These are phyloP conservation scores for Nothoprocta pentlandii DNA, from an alignment of 2,113 vertebrate species.

Conservation along the genomic window DNA sequence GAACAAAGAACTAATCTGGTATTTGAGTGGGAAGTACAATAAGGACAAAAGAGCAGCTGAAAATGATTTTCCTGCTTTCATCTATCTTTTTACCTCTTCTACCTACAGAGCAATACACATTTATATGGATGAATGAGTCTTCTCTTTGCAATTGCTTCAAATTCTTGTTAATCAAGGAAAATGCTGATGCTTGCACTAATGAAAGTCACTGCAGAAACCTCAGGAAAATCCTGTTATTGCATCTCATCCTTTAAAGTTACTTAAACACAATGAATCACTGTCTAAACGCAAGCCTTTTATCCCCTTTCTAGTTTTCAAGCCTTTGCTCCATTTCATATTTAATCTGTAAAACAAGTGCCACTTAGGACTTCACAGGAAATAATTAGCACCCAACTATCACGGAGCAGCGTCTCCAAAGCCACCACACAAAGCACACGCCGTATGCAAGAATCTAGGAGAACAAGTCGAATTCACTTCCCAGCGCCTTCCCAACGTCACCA, in stretches of 20 bases:
- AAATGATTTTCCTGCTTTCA: background rate
- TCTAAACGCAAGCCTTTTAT: background rate
- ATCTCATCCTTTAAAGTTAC: background rate
- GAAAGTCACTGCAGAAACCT: background rate
- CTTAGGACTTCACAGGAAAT: background rate
- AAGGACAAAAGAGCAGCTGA: background rate
- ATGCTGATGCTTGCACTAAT: background rate
- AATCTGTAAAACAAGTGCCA: background rate
- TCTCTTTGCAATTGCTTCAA: background rate
- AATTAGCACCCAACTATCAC: rapidly evolving
- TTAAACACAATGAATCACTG: background rate
- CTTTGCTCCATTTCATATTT: background rate
- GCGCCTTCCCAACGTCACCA: background rate
- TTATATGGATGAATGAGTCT: background rate
- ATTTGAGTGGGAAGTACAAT: background rate
- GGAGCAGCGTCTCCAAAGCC: background rate
- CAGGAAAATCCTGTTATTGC: background rate
- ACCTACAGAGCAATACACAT: rapidly evolving
- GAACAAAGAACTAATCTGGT: background rate
- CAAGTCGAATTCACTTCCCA: background rate
- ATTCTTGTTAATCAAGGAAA: background rate
- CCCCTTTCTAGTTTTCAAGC: background rate
- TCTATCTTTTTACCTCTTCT: background rate
- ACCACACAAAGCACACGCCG: background rate
- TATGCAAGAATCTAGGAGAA: background rate